Conservation (phyloP, 2,888 invertebrate species). For the Eristalinus aeneus region DNA sequence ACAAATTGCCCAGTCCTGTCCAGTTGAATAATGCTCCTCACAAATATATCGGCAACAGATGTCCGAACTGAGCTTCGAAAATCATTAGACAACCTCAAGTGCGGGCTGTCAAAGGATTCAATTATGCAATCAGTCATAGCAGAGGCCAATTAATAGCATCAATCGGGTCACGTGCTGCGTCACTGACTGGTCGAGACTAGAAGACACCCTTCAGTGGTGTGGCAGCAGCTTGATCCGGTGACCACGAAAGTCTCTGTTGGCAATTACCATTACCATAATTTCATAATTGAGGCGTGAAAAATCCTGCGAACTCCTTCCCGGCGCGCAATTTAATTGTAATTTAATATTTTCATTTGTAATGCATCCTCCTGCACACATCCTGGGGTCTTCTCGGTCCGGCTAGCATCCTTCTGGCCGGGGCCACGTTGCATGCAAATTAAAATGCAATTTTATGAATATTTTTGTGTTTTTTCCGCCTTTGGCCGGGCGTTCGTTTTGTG, state of each 20-base stretch:
- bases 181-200: background rate
- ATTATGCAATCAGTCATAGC: background rate
- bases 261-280: conserved; percentile 42
- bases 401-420: conserved; percentile 13
- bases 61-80: background rate
- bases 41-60: conserved; percentile 44
- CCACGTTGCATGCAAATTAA: conserved; percentile 62
- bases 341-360: conserved; percentile 70
- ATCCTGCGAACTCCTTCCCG: conserved; percentile 23
- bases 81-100: conserved; percentile 11
- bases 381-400: conserved; percentile 6
- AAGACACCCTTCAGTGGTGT: background rate
- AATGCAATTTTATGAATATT: conserved; percentile 71
- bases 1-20: conserved; percentile 59
- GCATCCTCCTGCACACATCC: conserved; percentile 33
- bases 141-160: background rate
- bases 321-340: conserved; percentile 63
- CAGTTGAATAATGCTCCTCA: conserved; percentile 67
- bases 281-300: conserved; percentile 62
- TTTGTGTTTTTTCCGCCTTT: conserved; percentile 37
- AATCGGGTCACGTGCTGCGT: background rate
- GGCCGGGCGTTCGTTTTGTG: background rate
- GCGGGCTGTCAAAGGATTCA: background rate
- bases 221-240: conserved; percentile 11
- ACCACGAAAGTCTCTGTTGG: conserved; percentile 7